Base-by-base conservation (phyloP, 1,140 invertebrate genomes). In the Laodelphax striatellus region DNA sequence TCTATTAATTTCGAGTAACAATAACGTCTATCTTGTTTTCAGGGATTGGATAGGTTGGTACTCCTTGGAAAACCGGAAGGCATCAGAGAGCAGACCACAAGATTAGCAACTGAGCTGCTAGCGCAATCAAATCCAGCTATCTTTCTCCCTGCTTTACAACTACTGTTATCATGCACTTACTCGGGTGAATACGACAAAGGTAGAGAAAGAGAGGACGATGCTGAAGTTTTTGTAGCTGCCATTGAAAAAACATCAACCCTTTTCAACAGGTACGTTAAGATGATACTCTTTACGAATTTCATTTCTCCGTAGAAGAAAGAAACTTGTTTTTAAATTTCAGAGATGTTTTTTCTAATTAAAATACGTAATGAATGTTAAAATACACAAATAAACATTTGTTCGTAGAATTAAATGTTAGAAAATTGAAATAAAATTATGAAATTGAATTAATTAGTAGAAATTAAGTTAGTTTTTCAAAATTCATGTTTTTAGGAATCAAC, bases 201-300 rank as follows among this genome's bases (percentile, higher is more conserved):
- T 43, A 22, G 58, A 61, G 43, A 46, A 24, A 55, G 17, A n/a
- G 43, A 79, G 66, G 75, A 77, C 55, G 87, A 89, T 71, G 83
- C 88, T 2, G 89, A 92, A 70, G 79, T 83, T 64, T 76, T 91
- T 17, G 83, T 91, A 56, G 79, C 84, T 66, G 85, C 86, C 38
- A 88, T 90, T 73, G 90, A 94, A 72, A 82, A 87, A 70, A 83
- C 88, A 8, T 87, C 88, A 38, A 82, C 87, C n/a, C 79, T 93
- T 62, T 91, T 92, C 77, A 87, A 91, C 72, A 82, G 64, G 67
- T 63, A 41, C 11, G 16, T 38, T 21, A 22, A 55, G 34, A 16
- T 24, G 24, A 28, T 28, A 53, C 3, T 38, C 34, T 13, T 8
- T 28, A 4, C 24, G 2, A 28, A 28, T 28, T 28, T 28, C 24